Conservation (phyloP, 2,113 vertebrate genomes). For the Vulpes ferrilata region DNA sequence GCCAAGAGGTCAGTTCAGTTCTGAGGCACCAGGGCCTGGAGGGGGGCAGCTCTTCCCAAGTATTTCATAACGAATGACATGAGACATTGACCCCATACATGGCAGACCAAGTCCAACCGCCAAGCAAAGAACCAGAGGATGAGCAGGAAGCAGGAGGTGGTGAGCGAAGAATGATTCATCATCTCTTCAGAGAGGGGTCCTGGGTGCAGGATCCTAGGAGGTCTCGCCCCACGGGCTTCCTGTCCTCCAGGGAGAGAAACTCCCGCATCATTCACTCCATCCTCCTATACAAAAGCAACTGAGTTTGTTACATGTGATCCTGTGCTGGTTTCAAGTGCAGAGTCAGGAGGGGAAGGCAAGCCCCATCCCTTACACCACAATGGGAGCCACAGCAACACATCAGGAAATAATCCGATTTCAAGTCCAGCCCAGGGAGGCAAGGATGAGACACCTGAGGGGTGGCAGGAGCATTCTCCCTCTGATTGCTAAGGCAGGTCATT, state of each 20-base stretch:
- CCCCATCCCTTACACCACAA: neutral
- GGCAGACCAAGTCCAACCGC: neutral
- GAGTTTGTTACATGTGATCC: no score
- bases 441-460: no score
- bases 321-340: neutral
- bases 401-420: neutral
- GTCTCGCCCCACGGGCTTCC: neutral
- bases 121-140: neutral
- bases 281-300: neutral
- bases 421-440: no score
- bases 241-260: neutral
- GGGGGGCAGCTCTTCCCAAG: neutral
- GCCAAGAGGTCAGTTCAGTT: neutral
- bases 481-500: neutral
- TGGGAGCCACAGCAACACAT: neutral
- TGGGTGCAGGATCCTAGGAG: neutral
- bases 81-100: neutral
- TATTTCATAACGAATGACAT: neutral
- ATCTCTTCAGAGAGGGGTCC: neutral
- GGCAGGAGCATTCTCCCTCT: neutral
- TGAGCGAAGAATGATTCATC: neutral
- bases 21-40: rapidly evolving
- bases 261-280: neutral
- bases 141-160: no score
- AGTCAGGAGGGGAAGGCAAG: neutral